Evolutionary conservation across 2,113 vertebrate genomes (phyloP), one percentile per base, ranked within the genome.

Genomic region (Garra rufa): DNA sequence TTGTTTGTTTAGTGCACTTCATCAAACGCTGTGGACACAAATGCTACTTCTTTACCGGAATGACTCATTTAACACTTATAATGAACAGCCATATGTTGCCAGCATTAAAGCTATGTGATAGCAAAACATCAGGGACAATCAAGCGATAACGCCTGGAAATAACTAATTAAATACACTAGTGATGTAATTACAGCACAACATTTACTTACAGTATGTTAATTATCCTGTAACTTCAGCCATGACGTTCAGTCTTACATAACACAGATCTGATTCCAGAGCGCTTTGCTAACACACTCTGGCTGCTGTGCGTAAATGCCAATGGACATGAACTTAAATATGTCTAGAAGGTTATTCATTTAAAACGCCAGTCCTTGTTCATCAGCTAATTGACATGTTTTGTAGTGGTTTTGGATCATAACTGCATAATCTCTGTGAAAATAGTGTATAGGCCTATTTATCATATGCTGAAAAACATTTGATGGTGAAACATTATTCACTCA

Each of bases 151-250:
- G 1, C 5, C 21, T 44, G 38, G 69, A 71, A 71, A 24, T 26
- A 63, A 13, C 59, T 63, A 28, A 63, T 73, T 0, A 73, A 73
- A 73, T 73, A 44, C 69, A 44, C 38, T n/a, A 46, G 41, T 46
- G 69, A 44, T 44, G 41, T 73, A 73, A 46, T 73, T 73, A 46
- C 69, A 71, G 41, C 6, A 2, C 21, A 71, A 44, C 69, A 71
- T 71, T n/a, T 71, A 44, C 69, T 44, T 14, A 71, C 69, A 73
- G 69, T 15, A 26, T 44, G 69, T 73, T 24, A 73, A 73, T 73
- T 43, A 73, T 24, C 41, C 69, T 26, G 69, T 46, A 46, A 73
- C 69, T 46, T 15, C 69, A 73, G 69, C 69, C 41, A 8, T 44
- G 41, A 73, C 3, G n/a, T 8, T 71, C 67, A 70, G 69, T n/a